Conservation (phyloP, 2,113 vertebrate species). For the Nansenia antarctica region DNA sequence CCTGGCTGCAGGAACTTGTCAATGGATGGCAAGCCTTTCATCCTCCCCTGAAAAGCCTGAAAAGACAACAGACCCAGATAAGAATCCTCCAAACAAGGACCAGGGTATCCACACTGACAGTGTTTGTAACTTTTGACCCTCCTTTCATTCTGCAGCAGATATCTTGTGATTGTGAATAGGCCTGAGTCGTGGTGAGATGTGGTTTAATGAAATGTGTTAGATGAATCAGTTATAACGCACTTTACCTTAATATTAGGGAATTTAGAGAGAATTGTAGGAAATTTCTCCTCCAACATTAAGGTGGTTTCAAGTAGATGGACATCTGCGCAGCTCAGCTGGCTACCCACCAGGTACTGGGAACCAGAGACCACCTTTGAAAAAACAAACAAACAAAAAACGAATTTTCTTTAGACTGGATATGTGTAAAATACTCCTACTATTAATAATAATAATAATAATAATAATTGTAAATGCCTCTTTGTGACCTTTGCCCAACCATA, state of each 20-base stretch:
- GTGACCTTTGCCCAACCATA: too few species aligned
- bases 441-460: too few species aligned
- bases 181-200: too few species aligned
- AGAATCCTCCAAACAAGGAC: not conserved
- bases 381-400: not conserved
- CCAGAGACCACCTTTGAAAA: conserved; percentile 82
- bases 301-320: conserved; percentile 83
- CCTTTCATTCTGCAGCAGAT: too few species aligned
- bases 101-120: not conserved
- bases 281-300: conserved; percentile 84
- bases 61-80: not conserved
- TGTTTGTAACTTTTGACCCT: too few species aligned
- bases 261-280: conserved; percentile 68
- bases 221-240: too few species aligned
- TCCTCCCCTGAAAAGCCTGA: conserved; percentile 86
- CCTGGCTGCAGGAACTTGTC: conserved; percentile 85
- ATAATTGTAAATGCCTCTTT: too few species aligned
- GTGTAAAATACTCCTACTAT: not conserved
- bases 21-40: conserved; percentile 76
- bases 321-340: conserved; percentile 84
- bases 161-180: too few species aligned
- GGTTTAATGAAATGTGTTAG: too few species aligned
- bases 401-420: not conserved
- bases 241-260: conserved; percentile 85
- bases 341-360: conserved; percentile 82